phyloP scores from a whole-genome alignment of 2,113 vertebrate species.

The Psittacus erithacus region DNA sequence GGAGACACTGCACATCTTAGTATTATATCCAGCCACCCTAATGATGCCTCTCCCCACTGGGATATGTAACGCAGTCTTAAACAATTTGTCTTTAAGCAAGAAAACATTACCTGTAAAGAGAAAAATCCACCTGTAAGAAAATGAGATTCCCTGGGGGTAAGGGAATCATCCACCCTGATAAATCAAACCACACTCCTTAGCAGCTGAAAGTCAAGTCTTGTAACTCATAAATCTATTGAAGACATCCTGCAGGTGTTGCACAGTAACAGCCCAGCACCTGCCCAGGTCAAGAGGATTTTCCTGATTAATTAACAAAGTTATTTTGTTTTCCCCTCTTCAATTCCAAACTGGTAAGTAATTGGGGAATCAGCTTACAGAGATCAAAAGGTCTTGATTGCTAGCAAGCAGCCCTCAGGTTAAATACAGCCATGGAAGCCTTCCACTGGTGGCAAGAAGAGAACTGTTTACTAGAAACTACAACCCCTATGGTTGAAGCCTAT shows the following conservation, averaged over 20 bases:
- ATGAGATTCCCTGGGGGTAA: background rate
- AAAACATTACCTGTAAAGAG: background rate
- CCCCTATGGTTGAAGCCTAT: background rate
- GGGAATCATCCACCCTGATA: background rate
- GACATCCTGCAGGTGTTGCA: background rate
- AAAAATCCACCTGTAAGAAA: conserved; percentile 12
- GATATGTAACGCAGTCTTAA: background rate
- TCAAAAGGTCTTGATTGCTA: background rate
- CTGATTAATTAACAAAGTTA: conserved; percentile 10
- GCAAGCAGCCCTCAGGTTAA: background rate
- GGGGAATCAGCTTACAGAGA: background rate
- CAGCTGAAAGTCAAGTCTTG: background rate
- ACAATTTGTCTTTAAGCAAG: background rate
- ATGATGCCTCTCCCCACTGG: background rate
- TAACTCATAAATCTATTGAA: background rate
- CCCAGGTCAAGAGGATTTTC: background rate
- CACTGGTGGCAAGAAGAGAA: background rate
- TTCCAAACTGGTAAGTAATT: background rate
- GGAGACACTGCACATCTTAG: background rate
- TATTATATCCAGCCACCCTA: background rate
- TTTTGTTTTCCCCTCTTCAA: background rate
- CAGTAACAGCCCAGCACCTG: background rate
- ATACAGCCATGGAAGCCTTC: background rate
- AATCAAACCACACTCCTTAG: background rate
- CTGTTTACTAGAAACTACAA: conserved; percentile 17